Evolutionary conservation across 2,888 invertebrate genomes (phyloP).

Genomic region (Digitonthophagus gazella): DNA sequence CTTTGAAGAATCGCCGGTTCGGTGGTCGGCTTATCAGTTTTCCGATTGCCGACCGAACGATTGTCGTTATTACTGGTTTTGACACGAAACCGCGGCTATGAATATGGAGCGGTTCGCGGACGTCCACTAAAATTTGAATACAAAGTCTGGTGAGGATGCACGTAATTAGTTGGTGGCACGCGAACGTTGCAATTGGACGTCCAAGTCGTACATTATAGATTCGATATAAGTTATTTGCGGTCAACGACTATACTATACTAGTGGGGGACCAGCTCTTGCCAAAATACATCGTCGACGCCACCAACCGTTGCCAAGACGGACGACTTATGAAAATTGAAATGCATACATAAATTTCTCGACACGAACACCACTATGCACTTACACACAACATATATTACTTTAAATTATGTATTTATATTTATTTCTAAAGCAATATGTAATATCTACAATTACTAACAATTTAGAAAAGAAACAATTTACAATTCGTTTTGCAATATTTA

Average conservation of each 20-base stretch:
- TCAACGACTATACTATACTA: not conserved
- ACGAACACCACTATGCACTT: not conserved
- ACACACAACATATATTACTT: not conserved
- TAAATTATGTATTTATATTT: too few species aligned
- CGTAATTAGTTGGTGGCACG: not conserved
- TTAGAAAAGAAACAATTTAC: too few species aligned
- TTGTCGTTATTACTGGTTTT: constrained; percentile 6
- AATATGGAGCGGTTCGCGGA: constrained; percentile 5
- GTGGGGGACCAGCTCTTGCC: not conserved
- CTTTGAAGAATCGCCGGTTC: not conserved
- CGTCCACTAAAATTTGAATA: constrained; percentile 3
- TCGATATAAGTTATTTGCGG: not conserved
- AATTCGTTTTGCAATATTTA: too few species aligned
- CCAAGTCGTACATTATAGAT: not conserved
- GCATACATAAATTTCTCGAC: not conserved
- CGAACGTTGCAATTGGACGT: not conserved
- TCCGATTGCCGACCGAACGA: not conserved
- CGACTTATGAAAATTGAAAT: not conserved
- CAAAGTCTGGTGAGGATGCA: constrained; percentile 2
- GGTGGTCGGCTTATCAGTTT: not conserved
- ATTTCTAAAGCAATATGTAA: too few species aligned
- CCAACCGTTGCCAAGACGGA: not conserved
- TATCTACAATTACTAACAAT: too few species aligned
- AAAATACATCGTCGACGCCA: too few species aligned
- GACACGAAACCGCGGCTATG: not conserved